Evolutionary conservation across 2,888 invertebrate species (phyloP).

Genomic region (Bruchidius siliquastri): DNA sequence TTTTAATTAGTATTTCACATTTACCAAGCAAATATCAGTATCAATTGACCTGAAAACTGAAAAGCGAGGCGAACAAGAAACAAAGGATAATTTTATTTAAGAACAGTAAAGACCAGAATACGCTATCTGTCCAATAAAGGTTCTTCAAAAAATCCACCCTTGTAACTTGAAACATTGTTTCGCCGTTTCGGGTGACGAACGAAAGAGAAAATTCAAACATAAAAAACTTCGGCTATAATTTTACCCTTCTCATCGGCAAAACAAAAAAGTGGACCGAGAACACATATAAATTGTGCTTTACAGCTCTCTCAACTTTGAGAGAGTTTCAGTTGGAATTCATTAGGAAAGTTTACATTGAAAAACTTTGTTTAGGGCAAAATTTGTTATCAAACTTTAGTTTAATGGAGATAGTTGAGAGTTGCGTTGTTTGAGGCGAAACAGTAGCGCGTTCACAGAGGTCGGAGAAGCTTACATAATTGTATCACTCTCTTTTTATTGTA

Average conservation of each 20-base stretch:
- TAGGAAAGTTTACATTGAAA: slow-evolving; percentile 25
- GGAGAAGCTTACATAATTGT: not conserved
- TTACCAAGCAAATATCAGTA: no score
- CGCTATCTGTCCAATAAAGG: no score
- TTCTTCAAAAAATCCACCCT: not conserved
- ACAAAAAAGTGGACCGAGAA: slow-evolving; percentile 10
- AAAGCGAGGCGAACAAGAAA: no score
- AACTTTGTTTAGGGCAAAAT: slow-evolving; percentile 23
- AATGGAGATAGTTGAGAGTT: slow-evolving; percentile 30
- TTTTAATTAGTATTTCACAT: no score
- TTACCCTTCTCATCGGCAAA: not conserved
- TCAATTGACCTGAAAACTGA: no score
- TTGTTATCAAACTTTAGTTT: slow-evolving; percentile 27
- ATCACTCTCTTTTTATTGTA: not conserved
- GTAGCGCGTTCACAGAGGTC: not conserved
- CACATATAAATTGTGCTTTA: slow-evolving; percentile 23
- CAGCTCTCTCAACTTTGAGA: slow-evolving; percentile 13
- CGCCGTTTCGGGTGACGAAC: not conserved
- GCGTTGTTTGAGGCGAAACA: slow-evolving; percentile 5
- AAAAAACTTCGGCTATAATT: not conserved
- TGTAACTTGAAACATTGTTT: not conserved
- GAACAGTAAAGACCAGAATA: no score
- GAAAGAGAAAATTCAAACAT: not conserved
- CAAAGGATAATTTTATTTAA: no score
- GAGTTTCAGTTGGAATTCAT: slow-evolving; percentile 24